phyloP scores from a whole-genome alignment of 2,113 vertebrate genomes.

The Diphyllodes magnificus region DNA sequence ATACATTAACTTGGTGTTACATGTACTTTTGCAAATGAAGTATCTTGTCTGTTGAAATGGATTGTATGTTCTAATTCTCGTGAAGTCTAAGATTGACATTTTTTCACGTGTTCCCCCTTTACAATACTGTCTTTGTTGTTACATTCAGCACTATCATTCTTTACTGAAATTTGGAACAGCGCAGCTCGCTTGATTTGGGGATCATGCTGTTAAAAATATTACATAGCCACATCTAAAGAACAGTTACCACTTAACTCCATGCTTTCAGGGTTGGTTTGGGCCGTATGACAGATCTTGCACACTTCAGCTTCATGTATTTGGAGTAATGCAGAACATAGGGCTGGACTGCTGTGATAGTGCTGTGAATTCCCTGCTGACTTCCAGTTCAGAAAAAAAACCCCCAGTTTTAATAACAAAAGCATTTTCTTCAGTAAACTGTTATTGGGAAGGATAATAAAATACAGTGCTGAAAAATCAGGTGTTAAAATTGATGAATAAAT shows the following conservation, averaged over 20 bases:
- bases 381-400: neutral
- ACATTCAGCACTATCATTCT: neutral
- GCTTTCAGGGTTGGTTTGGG: neutral
- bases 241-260: neutral
- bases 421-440: neutral
- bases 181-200: neutral
- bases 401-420: neutral
- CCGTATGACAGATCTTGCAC: neutral
- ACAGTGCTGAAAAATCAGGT: neutral
- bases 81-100: neutral
- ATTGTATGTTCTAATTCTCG: neutral
- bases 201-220: conserved; percentile 25
- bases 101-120: neutral
- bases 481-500: neutral
- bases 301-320: neutral
- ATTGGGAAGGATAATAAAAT: neutral
- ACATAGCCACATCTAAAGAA: neutral
- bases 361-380: neutral
- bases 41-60: neutral
- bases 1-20: neutral
- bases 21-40: neutral
- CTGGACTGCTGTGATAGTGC: neutral
- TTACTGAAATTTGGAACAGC: neutral
- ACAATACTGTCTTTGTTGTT: neutral
- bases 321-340: neutral